Evolutionary conservation across 2,797 vertebrate genomes (phyloP).

Genomic region (Parambassis ranga): DNA sequence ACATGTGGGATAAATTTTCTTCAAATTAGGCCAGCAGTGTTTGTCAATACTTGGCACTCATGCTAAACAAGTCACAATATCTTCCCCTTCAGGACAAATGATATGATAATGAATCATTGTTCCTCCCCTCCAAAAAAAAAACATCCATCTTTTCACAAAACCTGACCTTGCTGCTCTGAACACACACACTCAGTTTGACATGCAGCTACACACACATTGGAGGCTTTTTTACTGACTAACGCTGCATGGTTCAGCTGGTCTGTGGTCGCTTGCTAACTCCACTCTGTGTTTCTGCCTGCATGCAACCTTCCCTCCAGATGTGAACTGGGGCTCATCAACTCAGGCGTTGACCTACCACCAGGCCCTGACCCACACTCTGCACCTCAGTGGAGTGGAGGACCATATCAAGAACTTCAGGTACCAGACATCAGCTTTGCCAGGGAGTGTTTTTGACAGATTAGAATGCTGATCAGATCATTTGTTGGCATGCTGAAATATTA

Average conservation of each 20-base stretch:
- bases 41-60: too few relatives aligned
- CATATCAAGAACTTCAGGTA: conserved; percentile 99
- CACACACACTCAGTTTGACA: conserved; percentile 66
- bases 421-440: background rate
- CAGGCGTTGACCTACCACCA: conserved; percentile 97
- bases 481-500: background rate
- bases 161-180: conserved; percentile 10
- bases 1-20: too few relatives aligned
- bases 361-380: conserved; percentile 92
- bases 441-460: too few relatives aligned
- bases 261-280: conserved; percentile 34
- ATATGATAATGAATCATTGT: background rate
- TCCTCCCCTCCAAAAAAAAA: conserved; percentile 19
- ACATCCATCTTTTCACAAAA: background rate
- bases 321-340: conserved; percentile 99
- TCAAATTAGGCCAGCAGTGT: too few relatives aligned
- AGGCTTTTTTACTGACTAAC: conserved; percentile 34
- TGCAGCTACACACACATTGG: conserved; percentile 69
- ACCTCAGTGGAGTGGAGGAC: conserved; percentile 94
- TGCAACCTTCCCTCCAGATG: conserved; percentile 83
- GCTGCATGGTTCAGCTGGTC: conserved; percentile 43
- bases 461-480: background rate
- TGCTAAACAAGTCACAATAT: too few relatives aligned
- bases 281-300: conserved; percentile 46
- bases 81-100: too few relatives aligned